These are phyloP conservation scores for Pontoporia blainvillei DNA, from an alignment of 2,113 vertebrate genomes.

Conservation along the genomic window DNA sequence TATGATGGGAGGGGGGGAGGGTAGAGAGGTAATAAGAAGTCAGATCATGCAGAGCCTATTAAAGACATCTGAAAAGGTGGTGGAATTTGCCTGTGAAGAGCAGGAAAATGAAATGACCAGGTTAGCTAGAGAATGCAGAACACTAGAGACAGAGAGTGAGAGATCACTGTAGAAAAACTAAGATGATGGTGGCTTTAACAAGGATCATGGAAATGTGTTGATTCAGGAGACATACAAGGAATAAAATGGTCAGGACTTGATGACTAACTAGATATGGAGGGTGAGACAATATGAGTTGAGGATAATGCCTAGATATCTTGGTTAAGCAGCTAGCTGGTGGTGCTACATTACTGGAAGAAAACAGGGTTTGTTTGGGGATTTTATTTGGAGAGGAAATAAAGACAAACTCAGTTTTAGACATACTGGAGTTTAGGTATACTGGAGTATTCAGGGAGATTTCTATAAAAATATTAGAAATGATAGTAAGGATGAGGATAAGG, in stretches of 20 bases:
- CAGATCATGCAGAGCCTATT: not conserved
- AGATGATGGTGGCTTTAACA: not conserved
- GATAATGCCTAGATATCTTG: not conserved
- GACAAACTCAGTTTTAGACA: not conserved
- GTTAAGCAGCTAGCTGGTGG: not conserved
- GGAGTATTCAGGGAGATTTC: not conserved
- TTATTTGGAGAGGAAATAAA: not conserved
- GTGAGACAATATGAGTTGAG: not conserved
- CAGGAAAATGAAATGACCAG: not conserved
- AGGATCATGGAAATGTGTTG: not conserved
- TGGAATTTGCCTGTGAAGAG: not conserved
- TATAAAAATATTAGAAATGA: not conserved
- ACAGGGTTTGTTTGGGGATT: not conserved
- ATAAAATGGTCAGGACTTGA: not conserved
- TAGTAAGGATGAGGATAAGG: conserved; percentile 7
- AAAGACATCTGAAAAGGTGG: not conserved
- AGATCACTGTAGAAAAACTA: not conserved
- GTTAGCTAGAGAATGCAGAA: not conserved
- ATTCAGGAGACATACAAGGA: not conserved
- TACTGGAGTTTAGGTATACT: not conserved
- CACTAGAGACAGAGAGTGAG: not conserved
- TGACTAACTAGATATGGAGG: not conserved
- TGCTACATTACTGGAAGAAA: not conserved
- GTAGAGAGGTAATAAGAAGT: not conserved
- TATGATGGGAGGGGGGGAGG: not conserved